Conservation (phyloP, 1,140 invertebrate genomes). For the Danaus plexippus region DNA sequence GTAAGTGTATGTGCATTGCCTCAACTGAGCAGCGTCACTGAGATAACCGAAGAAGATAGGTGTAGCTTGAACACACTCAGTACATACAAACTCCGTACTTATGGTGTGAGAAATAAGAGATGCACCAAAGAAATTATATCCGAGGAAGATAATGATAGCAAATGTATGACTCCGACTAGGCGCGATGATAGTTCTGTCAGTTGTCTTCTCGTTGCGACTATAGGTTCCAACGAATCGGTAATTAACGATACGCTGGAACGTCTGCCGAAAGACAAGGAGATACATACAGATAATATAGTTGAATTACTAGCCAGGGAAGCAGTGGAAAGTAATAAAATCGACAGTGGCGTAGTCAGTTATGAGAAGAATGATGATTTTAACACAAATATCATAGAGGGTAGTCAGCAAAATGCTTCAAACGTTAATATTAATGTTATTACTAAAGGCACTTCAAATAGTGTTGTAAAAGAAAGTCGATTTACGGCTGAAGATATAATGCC, state of each 20-base stretch:
- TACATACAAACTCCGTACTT: slow-evolving; percentile 25
- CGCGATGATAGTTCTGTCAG: slow-evolving; percentile 30
- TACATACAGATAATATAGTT: slow-evolving; percentile 37
- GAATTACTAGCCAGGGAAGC: slow-evolving; percentile 45
- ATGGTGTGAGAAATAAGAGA: slow-evolving; percentile 26
- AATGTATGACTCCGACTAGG: slow-evolving; percentile 14
- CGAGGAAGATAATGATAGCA: slow-evolving; percentile 2
- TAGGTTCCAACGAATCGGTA: slow-evolving; percentile 41
- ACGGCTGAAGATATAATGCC: too few species aligned
- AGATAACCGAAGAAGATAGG: slow-evolving; percentile 34
- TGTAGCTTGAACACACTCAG: slow-evolving; percentile 19
- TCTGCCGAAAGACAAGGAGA: slow-evolving; percentile 36
- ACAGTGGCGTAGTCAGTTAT: too few species aligned
- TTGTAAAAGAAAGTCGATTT: too few species aligned
- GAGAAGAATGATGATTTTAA: too few species aligned
- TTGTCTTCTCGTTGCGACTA: slow-evolving; percentile 37
- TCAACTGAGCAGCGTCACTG: slow-evolving; percentile 36
- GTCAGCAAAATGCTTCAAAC: too few species aligned
- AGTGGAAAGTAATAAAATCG: slow-evolving; percentile 17
- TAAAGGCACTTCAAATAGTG: not conserved
- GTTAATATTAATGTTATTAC: not conserved
- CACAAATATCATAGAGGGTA: too few species aligned
- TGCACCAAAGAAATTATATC: slow-evolving; percentile 14
- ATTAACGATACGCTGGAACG: slow-evolving; percentile 41
- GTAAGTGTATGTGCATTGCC: slow-evolving; percentile 33